Base-by-base conservation (phyloP, 2,113 vertebrate species). In the Gavia stellata region DNA sequence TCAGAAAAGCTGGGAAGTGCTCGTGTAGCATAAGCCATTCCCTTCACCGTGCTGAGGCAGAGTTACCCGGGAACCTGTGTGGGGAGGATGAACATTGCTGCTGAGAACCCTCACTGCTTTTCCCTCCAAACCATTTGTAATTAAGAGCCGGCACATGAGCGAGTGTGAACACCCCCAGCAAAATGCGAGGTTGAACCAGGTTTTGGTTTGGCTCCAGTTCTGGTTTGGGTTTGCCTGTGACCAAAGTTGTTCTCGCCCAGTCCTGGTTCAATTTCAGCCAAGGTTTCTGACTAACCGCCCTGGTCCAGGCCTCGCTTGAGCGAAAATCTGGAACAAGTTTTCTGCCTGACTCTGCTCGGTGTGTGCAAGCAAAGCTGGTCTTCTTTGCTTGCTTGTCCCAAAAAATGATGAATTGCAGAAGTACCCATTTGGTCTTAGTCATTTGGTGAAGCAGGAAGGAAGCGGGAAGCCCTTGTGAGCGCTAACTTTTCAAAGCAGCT, bases 321-420 rank as follows among this genome's bases (percentile, higher is more conserved):
- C 61, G 68, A 91, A 91, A 92, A 52, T 80, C 70, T 86, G 91
- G 86, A 97, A 86, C 3, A 55, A 80, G 58, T 82, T 86, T 87
- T 82, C 61, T 89, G 89, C 61, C 73, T 4, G 6, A 42, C 42
- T 81, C 29, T 63, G 45, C 31, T 24, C 44, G 44, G 47, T 18
- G 24, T 50, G 5, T 67, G n/a, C 5, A 34, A 92, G 82, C 55
- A 94, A 72, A 83, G 52, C 79, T 58, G 63, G 49, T 55, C 53
- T 3, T 49, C 79, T 59, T 24, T 16, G n/a, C 86, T 74, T 34
- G 71, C 78, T 90, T 66, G 74, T 88, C 66, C 2, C 10, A 28
- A 77, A 67, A 92, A 93, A 77, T 90, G 83, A 92, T 92, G 97
- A 97, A 98, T 94, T 93, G 33, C 95, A 93, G 96, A 97, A 97